Evolutionary conservation across 2,888 invertebrate genomes (phyloP).

Genomic region (Mesorhabditis belari): DNA sequence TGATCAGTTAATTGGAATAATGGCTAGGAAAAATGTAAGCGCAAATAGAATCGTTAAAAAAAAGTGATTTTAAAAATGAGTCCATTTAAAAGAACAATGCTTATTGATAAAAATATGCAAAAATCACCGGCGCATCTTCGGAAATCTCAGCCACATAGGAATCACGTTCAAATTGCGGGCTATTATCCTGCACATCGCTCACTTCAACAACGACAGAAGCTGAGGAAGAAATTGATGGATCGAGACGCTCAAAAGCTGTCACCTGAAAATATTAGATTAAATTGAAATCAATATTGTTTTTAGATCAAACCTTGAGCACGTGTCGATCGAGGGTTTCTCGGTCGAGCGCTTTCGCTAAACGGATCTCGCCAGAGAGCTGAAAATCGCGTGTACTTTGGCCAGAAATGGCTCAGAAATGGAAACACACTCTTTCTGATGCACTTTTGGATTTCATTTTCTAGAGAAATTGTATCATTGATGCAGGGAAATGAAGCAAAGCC

Average conservation of each 20-base stretch:
- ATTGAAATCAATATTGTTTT: background rate
- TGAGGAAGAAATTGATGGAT: constrained; percentile 42
- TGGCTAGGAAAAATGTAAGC: background rate
- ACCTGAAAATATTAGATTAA: constrained; percentile 13
- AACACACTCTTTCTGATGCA: too few relatives aligned
- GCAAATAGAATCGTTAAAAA: background rate
- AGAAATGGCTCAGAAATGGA: too few relatives aligned
- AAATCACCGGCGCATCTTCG: constrained; percentile 65
- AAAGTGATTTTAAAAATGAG: background rate
- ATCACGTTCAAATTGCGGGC: constrained; percentile 82
- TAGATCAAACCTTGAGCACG: constrained; percentile 33
- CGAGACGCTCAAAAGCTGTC: constrained; percentile 46
- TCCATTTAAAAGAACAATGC: background rate
- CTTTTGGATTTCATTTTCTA: too few relatives aligned
- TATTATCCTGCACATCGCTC: constrained; percentile 87
- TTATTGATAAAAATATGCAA: background rate
- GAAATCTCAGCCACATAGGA: constrained; percentile 80
- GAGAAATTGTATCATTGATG: too few relatives aligned
- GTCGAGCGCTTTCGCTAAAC: constrained; percentile 45
- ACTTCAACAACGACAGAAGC: constrained; percentile 68
- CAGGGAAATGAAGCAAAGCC: too few relatives aligned
- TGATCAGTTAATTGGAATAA: too few relatives aligned
- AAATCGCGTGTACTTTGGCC: constrained; percentile 5
- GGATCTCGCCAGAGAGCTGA: constrained; percentile 42
- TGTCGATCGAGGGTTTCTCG: constrained; percentile 45